A percentile compares a stretch with the other conserved stretches of the same genome.
phyloP scores from a whole-genome alignment of 1,140 invertebrate genomes.

The Eumeta japonica region DNA sequence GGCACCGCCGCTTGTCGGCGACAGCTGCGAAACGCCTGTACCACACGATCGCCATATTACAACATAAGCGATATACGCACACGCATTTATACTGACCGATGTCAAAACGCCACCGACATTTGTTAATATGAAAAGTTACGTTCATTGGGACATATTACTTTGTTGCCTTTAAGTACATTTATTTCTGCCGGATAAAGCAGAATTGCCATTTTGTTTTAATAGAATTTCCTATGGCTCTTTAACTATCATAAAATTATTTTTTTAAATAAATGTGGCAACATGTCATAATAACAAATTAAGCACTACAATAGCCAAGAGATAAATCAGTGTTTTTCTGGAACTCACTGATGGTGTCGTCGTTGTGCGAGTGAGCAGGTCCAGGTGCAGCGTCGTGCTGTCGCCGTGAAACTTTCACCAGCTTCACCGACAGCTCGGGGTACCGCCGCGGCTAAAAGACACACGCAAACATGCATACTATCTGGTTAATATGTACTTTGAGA shows the following conservation, averaged over 20 bases:
- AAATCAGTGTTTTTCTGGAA: too few relatives aligned
- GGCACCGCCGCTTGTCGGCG: constrained; percentile 26
- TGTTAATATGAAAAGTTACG: too few relatives aligned
- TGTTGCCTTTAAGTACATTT: not conserved
- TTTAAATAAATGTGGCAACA: too few relatives aligned
- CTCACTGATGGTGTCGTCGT: constrained; percentile 29
- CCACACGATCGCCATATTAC: not conserved
- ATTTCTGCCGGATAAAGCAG: not conserved
- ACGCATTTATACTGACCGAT: not conserved
- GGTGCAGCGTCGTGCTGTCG: constrained; percentile 50
- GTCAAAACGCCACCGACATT: too few relatives aligned
- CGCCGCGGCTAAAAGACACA: constrained; percentile 68
- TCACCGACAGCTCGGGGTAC: constrained; percentile 83
- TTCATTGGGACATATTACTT: too few relatives aligned
- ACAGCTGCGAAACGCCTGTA: constrained; percentile 41
- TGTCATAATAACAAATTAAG: too few relatives aligned
- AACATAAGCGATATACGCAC: not conserved
- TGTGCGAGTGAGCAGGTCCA: constrained; percentile 9
- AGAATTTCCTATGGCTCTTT: too few relatives aligned
- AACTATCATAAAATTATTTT: too few relatives aligned
- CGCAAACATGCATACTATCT: too few relatives aligned
- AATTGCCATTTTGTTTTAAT: too few relatives aligned
- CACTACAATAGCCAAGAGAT: too few relatives aligned
- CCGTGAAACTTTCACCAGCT: constrained; percentile 85
- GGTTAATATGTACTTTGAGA: not conserved